Conservation (phyloP, 2,888 invertebrate species). For the Hartigia nigra region DNA sequence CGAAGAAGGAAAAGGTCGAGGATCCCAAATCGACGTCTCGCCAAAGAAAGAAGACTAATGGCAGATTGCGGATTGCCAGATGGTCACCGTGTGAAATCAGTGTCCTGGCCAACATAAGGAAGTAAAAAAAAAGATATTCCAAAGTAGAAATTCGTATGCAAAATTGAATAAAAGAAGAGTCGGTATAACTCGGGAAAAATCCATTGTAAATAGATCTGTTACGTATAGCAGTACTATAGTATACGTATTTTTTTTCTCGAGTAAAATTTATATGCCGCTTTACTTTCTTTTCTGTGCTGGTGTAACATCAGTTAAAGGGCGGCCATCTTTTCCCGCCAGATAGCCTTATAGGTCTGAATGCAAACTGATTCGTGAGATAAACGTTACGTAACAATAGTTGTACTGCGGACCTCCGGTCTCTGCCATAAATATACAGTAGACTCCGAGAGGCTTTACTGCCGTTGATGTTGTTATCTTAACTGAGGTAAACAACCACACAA, state of each 20-base stretch:
- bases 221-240: too few relatives aligned
- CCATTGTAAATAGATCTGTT: neutral
- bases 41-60: neutral
- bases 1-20: neutral
- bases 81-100: neutral
- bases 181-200: neutral
- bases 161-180: neutral
- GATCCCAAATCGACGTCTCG: neutral
- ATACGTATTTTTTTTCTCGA: neutral
- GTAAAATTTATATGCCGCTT: neutral
- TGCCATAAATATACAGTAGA: conserved; percentile 19
- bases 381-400: neutral
- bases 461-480: conserved; percentile 19
- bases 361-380: neutral
- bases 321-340: neutral
- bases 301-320: neutral
- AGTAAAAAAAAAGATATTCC: neutral
- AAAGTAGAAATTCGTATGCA: neutral
- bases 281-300: neutral
- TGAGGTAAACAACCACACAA: conserved; percentile 10
- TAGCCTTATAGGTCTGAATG: neutral
- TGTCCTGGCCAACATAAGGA: neutral
- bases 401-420: neutral
- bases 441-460: conserved; percentile 18
- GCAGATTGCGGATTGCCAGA: neutral